A percentile compares a stretch with the other conserved stretches of the same genome.
phyloP scores from a whole-genome alignment of 2,888 invertebrate genomes.

The Punctoribates punctum region DNA sequence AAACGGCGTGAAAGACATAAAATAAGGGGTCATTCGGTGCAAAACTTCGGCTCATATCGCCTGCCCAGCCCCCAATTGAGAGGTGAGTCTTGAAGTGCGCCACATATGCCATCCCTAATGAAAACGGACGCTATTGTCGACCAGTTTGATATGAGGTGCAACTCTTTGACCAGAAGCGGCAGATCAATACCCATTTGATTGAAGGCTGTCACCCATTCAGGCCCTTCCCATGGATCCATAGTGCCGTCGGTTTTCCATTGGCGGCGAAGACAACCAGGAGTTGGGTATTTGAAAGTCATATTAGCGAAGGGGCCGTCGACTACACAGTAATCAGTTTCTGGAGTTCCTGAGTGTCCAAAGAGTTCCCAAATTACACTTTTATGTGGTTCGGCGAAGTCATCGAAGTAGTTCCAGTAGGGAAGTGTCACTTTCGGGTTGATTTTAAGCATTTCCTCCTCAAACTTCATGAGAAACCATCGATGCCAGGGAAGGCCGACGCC shows the following conservation, averaged over 20 bases:
- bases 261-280: not conserved
- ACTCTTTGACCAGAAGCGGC: not conserved
- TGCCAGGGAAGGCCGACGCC: not conserved
- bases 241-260: not conserved
- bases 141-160: not conserved
- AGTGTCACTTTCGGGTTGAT: not conserved
- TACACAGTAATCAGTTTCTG: not conserved
- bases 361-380: constrained; percentile 5
- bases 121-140: not conserved
- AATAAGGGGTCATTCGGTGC: not conserved
- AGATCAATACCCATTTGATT: not conserved
- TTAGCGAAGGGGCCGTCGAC: constrained; percentile 8
- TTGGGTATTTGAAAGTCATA: not conserved
- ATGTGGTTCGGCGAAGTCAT: not conserved
- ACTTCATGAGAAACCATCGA: not conserved
- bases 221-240: not conserved
- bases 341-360: not conserved
- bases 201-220: not conserved
- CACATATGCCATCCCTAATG: not conserved
- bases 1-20: constrained; percentile 20
- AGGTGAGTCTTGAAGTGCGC: constrained; percentile 16
- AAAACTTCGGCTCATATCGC: not conserved
- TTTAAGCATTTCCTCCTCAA: not conserved
- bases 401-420: not conserved
- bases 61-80: not conserved